A percentile compares a stretch with the other conserved stretches of the same genome.
phyloP scores from a whole-genome alignment of 2,113 vertebrate genomes.

The Scolopax mira region DNA sequence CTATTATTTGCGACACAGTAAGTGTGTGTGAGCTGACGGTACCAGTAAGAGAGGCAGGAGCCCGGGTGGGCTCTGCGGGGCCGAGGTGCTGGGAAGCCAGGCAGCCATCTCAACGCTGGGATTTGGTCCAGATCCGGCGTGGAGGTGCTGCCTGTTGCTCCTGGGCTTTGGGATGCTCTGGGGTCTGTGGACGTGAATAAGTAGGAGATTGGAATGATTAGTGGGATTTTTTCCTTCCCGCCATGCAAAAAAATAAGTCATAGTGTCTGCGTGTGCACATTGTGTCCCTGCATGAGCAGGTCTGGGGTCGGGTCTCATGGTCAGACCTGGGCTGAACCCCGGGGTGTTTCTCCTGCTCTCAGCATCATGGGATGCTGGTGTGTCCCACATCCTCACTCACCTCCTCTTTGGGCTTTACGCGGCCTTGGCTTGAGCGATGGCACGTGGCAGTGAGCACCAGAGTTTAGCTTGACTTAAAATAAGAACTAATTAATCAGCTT shows the following conservation, averaged over 20 bases:
- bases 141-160: accelerated
- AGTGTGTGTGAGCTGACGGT: background rate
- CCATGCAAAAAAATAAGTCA: accelerated
- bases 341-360: background rate
- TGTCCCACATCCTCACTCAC: accelerated
- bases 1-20: background rate
- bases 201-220: accelerated
- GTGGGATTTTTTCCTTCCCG: background rate
- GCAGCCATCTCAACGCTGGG: accelerated
- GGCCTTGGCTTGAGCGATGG: background rate
- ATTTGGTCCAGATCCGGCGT: accelerated
- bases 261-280: accelerated
- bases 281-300: accelerated
- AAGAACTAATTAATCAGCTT: background rate
- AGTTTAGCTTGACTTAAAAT: background rate
- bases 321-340: background rate
- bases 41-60: accelerated
- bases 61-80: too few relatives aligned
- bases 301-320: accelerated
- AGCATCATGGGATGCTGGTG: accelerated
- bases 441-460: background rate
- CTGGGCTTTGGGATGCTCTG: accelerated
- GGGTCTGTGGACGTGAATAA: accelerated
- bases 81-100: background rate
- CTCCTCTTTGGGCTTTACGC: background rate